Base-by-base conservation (phyloP, 2,888 invertebrate genomes). In the Opisthograptis luteolata region DNA sequence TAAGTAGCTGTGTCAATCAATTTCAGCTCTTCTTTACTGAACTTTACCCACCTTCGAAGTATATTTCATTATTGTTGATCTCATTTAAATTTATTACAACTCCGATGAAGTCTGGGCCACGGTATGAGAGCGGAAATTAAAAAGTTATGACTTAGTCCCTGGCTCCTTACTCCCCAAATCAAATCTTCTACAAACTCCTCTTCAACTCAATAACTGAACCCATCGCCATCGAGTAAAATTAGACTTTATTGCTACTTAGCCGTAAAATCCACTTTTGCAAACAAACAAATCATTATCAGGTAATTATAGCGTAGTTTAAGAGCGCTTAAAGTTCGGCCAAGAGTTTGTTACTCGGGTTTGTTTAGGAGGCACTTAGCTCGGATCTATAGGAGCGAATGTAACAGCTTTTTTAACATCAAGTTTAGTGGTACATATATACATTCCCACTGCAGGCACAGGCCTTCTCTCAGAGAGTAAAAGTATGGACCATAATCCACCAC, bases 1-100 rank as follows among this genome's bases (percentile, higher is more conserved):
- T n/a, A n/a, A n/a, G n/a, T n/a, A n/a, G n/a, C n/a, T n/a, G n/a
- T n/a, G n/a, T n/a, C n/a, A n/a, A n/a, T n/a, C n/a, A n/a, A 1
- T 14, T 14, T 30, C 14, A 30, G 13, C 2, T n/a, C 12, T 28
- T 6, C 1, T 28, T 5, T 17, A 9, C 17, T 1, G 8, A 4
- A 10, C 22, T 20, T 27, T 31, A 8, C 2, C 14, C 22, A 14
- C 9, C 17, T 20, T 45, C 36, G 12, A 47, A 37, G 45, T 25
- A 8, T 19, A 30, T 20, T 48, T 51, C 46, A 49, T 44, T 49
- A 14, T 7, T 5, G 8, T 20, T 32, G 50, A 49, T 61, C 34
- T 30, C 22, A 13, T 24, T 55, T 24, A 30, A 58, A 58, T 55
- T 46, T 54, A 58, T 51, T 55, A 44, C 12, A 37, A 40, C 35